phyloP scores from a whole-genome alignment of 2,797 vertebrate species.

The Mallotus villosus region DNA sequence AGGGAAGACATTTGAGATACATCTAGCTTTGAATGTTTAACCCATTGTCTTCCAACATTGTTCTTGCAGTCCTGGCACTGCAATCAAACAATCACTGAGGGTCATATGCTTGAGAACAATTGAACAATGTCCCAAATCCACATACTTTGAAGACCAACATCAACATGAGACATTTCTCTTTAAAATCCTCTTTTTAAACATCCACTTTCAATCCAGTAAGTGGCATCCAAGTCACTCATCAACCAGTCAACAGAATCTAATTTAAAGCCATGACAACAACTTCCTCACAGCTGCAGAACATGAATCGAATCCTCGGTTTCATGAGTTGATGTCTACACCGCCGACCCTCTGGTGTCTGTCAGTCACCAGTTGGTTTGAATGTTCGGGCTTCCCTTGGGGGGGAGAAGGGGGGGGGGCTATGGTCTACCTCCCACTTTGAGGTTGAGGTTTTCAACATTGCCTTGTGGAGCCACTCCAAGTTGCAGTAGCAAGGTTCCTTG shows the following conservation, averaged over 20 bases:
- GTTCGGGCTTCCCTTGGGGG: slow-evolving; percentile 56
- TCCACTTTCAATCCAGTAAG: slow-evolving; percentile 15
- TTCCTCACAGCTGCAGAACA: slow-evolving; percentile 35
- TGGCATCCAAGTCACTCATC: slow-evolving; percentile 15
- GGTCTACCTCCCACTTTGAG: slow-evolving; percentile 63
- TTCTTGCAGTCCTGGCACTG: slow-evolving; percentile 7
- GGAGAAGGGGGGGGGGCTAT: slow-evolving; percentile 25
- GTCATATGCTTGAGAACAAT: slow-evolving; percentile 15
- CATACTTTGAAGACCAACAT: background rate
- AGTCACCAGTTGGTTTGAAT: slow-evolving; percentile 53
- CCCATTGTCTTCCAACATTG: slow-evolving; percentile 3
- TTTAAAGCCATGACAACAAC: background rate
- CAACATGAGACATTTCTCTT: too few relatives aligned
- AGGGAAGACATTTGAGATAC: background rate
- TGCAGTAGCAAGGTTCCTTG: slow-evolving; percentile 58
- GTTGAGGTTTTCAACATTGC: slow-evolving; percentile 61
- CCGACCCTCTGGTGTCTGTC: slow-evolving; percentile 59
- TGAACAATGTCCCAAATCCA: background rate
- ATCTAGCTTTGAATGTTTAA: too few relatives aligned
- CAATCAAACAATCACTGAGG: background rate
- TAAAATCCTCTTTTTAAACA: too few relatives aligned
- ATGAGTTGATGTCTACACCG: slow-evolving; percentile 55
- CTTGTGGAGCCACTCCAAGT: slow-evolving; percentile 58
- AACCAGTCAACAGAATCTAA: slow-evolving; percentile 19
- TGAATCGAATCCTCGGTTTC: slow-evolving; percentile 52